Evolutionary conservation across 1,140 invertebrate genomes (phyloP), one percentile per base, ranked within the genome.

Genomic region (Trachymyrmex cornetzi): DNA sequence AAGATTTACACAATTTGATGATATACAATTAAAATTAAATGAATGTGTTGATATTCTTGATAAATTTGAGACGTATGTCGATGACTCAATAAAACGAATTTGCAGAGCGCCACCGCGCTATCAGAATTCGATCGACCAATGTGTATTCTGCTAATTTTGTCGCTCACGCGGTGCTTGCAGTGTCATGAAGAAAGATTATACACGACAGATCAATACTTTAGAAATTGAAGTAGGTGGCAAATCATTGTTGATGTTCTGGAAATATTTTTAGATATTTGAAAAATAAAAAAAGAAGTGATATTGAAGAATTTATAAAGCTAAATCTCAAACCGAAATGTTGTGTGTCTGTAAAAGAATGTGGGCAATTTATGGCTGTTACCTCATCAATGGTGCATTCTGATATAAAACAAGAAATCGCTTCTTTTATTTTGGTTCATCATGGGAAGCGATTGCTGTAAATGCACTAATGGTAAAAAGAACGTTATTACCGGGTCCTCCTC

Each of bases 391-490:
- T 74, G 63, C 14, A 57, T 74, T 66, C 55, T 87, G 77, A 89
- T n/a, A 50, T 30, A 16, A 19, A 27, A 30, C 14, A 71, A 55
- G 27, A 38, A 50, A 30, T 66, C 55, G 6, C 24, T 19, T 16
- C 7, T 34, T 34, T 27, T 38, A 19, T 24, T 27, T 50, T 19
- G 27, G 53, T 6, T 14, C n/a, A 53, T 77, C 74, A 96, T 96
- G 96, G 96, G 96, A 67, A 96, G 95, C 92, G 95, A 96, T 85
- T 96, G 96, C 86, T 96, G 96, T 93, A 96, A 95, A 87, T 94
- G 94, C 84, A 92, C 94, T 77, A 95, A 95, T 50, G 93, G 94
- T 74, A 95, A 95, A 79, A 94, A 94, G 74, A 91, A 89, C 6
- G 88, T 74, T 75, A 74, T 85, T 74, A 89, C 88, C 71, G 81